Evolutionary conservation across 1,140 invertebrate genomes (phyloP).

Genomic region (Heliconius himera): DNA sequence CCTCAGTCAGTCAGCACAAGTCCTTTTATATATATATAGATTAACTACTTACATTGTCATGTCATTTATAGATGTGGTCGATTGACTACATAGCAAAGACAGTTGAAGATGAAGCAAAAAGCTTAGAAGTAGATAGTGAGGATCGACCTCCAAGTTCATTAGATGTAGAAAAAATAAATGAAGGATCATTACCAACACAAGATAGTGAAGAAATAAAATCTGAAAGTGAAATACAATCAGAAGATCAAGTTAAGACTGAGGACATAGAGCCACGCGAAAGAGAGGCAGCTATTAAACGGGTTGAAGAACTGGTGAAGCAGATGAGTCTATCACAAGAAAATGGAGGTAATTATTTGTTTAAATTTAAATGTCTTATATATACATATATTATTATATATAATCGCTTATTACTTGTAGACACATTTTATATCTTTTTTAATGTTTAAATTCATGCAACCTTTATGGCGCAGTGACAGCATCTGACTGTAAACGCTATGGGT

Average conservation of each 20-base stretch:
- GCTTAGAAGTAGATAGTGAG: conserved; percentile 63
- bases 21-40: too few species aligned
- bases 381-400: background rate
- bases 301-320: conserved; percentile 89
- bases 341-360: conserved; percentile 66
- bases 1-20: too few species aligned
- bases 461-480: background rate
- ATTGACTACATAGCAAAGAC: conserved; percentile 96
- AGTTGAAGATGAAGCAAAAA: conserved; percentile 74
- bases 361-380: background rate
- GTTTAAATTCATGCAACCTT: too few species aligned
- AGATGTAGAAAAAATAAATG: conserved; percentile 67
- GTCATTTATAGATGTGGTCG: conserved; percentile 93
- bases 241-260: conserved; percentile 51
- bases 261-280: conserved; percentile 54
- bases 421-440: too few species aligned
- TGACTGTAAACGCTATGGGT: too few species aligned
- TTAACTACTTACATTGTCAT: too few species aligned
- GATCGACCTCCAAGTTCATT: conserved; percentile 67
- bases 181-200: conserved; percentile 46
- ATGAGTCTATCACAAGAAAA: conserved; percentile 89
- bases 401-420: too few species aligned
- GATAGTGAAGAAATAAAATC: conserved; percentile 55
- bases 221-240: conserved; percentile 44
- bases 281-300: conserved; percentile 78